Base-by-base conservation (phyloP, 2,113 vertebrate genomes). In the Tragelaphus imberbis region DNA sequence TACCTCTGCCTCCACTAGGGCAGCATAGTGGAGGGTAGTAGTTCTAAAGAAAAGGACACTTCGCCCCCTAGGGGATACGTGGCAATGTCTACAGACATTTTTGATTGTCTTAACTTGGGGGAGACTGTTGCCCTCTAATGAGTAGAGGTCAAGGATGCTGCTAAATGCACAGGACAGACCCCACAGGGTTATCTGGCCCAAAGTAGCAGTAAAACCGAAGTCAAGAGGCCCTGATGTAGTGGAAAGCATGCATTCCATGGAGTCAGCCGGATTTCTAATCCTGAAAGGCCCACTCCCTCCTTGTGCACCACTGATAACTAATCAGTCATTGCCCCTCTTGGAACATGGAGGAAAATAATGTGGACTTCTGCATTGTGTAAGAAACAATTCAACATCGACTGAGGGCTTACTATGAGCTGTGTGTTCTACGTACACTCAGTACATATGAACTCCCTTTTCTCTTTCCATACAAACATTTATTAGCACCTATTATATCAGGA, bases 31-130 rank as follows among this genome's bases (percentile, higher is more conserved):
- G 15, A 28, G 28, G 27, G 13, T 9, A 47, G 28, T 33, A 27
- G 12, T 87, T 86, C 71, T 68, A 55, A 81, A 59, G 25, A 89
- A 61, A 25, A 82, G 53, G 30, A 58, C 33, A 91, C 63, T 79
- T 88, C 19, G 16, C 19, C 12, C 1, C 1, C 61, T 25, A 15
- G 27, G 53, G 40, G 44, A 80, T 63, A n/a, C 15, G 40, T 9
- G 25, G 17, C 44, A 28, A 47, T 47, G 13, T 65, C 28, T 28
- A 36, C 4, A 82, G 79, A 92, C 3, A 8, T 65, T 68, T 56
- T 25, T 14, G 36, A 2, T 75, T 55, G 30, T 47, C 51, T 55
- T 56, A 28, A 49, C 12, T 87, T 44, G 6, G 27, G 9, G 17
- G 17, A 58, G 56, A 36, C 71, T 81, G 40, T 55, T 21, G 55